phyloP scores from a whole-genome alignment of 2,797 vertebrate genomes.

The Alosa sapidissima region DNA sequence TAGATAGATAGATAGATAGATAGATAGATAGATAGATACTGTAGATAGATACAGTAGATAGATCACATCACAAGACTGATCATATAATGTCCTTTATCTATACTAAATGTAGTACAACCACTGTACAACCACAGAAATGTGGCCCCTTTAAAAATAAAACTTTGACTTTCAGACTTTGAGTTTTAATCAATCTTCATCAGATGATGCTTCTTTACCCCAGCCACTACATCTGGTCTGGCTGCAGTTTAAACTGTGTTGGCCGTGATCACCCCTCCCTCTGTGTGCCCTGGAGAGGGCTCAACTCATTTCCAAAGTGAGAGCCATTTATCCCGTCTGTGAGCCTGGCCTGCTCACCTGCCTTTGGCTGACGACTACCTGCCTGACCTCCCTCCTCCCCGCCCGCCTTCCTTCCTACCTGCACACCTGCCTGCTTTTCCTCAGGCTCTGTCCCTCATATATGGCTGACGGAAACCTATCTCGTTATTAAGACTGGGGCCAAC shows the following conservation, averaged over 20 bases:
- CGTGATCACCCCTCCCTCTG: background rate
- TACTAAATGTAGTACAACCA: background rate
- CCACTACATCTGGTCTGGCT: slow-evolving; percentile 20
- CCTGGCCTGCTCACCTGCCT: background rate
- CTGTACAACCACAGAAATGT: background rate
- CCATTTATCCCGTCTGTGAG: slow-evolving; percentile 35
- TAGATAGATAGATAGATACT: too few species aligned
- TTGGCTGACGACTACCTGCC: background rate
- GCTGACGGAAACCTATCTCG: background rate
- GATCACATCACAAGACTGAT: background rate
- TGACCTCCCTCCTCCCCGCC: background rate
- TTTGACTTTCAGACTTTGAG: background rate
- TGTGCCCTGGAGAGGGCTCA: slow-evolving; percentile 19
- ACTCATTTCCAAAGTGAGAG: slow-evolving; percentile 36
- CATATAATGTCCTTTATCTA: background rate
- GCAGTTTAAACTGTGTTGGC: background rate
- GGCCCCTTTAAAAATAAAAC: background rate
- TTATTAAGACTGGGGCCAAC: background rate
- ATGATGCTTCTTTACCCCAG: slow-evolving; percentile 1
- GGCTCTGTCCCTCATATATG: background rate
- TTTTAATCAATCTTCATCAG: slow-evolving; percentile 18
- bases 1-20: too few species aligned
- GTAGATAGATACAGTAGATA: background rate
- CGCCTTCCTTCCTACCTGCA: background rate
- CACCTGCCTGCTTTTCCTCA: background rate